These are phyloP conservation scores for Dipodomys merriami DNA, from an alignment of 2,113 vertebrate genomes.

Conservation along the genomic window DNA sequence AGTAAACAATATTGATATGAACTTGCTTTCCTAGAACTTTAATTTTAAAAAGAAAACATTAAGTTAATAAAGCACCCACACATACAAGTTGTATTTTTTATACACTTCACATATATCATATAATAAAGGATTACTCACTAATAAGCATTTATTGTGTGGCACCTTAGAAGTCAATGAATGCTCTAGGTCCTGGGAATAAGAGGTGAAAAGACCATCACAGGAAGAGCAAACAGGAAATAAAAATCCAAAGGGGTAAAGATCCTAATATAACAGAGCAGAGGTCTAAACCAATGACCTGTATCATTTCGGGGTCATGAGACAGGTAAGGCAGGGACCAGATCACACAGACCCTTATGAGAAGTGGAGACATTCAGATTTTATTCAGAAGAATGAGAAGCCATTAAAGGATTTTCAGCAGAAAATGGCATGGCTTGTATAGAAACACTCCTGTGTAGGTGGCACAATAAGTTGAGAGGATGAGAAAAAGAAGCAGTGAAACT, in stretches of 20 bases:
- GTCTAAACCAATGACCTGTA: neutral
- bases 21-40: neutral
- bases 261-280: neutral
- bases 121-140: neutral
- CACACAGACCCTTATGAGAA: neutral
- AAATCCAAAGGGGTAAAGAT: neutral
- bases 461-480: neutral
- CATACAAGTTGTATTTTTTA: constrained; percentile 38
- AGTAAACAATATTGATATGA: constrained; percentile 27
- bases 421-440: neutral
- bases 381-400: neutral
- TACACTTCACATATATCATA: neutral
- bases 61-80: constrained; percentile 17
- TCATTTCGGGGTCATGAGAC: neutral
- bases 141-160: neutral
- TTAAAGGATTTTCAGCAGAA: neutral
- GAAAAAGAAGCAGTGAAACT: neutral
- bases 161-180: neutral
- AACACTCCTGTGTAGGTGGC: neutral
- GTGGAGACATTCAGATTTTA: neutral
- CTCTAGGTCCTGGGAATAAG: neutral
- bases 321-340: neutral
- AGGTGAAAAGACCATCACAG: neutral
- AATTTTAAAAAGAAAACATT: constrained; percentile 4
- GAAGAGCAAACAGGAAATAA: neutral